A percentile compares a stretch with the other conserved stretches of the same genome.
Evolutionary conservation across 2,888 invertebrate genomes (phyloP).

Genomic region (Caenorhabditis plicata): DNA sequence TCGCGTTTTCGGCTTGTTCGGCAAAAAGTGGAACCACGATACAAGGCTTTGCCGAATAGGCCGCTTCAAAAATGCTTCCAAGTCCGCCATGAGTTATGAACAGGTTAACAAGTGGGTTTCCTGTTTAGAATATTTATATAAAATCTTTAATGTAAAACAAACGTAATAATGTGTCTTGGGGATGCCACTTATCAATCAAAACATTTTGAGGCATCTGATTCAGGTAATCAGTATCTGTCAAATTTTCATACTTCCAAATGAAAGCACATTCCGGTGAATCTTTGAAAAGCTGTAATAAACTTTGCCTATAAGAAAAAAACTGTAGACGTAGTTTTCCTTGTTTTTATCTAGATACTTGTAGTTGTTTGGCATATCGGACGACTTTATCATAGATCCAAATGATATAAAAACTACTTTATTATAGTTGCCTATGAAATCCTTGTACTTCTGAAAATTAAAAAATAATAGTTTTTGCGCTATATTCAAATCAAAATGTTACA

Average conservation of each 20-base stretch:
- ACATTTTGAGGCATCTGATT: conserved; percentile 11
- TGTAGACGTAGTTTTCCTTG: not conserved
- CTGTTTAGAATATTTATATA: not conserved
- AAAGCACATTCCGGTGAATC: conserved; percentile 12
- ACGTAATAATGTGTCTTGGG: conserved; percentile 10
- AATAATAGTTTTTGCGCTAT: no score
- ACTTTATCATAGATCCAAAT: conserved; percentile 18
- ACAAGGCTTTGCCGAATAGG: conserved; percentile 17
- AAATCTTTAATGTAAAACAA: not conserved
- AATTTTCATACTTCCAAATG: conserved; percentile 22
- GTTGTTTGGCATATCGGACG: conserved; percentile 9
- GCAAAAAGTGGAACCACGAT: conserved; percentile 25
- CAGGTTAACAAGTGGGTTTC: conserved; percentile 13
- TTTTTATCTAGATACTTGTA: conserved; percentile 8
- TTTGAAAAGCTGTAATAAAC: conserved; percentile 5
- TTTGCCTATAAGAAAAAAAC: not conserved
- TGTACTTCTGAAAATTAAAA: no score
- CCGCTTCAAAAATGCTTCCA: conserved; percentile 13
- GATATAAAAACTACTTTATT: conserved; percentile 17
- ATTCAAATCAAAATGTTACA: no score
- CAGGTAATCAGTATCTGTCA: not conserved
- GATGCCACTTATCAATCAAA: conserved; percentile 13
- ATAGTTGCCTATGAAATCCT: no score
- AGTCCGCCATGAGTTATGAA: conserved; percentile 25
- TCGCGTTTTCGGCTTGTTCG: conserved; percentile 16